Conservation (phyloP, 2,888 invertebrate species). For the Sinodicranocentrus sp. region DNA sequence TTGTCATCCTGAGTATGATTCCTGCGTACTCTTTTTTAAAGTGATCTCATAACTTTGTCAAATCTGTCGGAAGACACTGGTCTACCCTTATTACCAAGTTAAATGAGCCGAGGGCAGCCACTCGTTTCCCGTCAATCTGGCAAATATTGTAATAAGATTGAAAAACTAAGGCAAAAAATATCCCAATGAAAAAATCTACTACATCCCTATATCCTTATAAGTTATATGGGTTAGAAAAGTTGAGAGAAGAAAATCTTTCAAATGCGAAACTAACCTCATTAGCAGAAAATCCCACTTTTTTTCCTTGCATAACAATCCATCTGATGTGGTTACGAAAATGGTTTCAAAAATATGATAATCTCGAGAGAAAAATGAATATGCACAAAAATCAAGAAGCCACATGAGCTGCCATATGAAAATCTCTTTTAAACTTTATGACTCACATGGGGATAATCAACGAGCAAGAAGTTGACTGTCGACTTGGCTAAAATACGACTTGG, state of each 20-base stretch:
- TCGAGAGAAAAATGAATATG: too few relatives aligned
- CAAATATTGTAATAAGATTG: too few relatives aligned
- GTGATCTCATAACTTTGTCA: slow-evolving; percentile 58
- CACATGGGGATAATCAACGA: too few relatives aligned
- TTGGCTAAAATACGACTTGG: slow-evolving; percentile 40
- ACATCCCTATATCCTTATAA: too few relatives aligned
- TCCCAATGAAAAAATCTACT: too few relatives aligned
- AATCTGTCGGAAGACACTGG: slow-evolving; percentile 42
- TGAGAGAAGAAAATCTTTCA: background rate
- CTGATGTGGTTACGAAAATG: background rate
- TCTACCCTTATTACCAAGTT: slow-evolving; percentile 58
- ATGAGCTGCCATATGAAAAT: too few relatives aligned
- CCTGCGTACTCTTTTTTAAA: slow-evolving; percentile 24
- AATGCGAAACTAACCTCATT: background rate
- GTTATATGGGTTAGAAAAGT: slow-evolving; percentile 1
- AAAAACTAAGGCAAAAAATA: too few relatives aligned
- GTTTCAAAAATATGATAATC: too few relatives aligned
- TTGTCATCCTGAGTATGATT: too few relatives aligned
- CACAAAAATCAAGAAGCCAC: too few relatives aligned
- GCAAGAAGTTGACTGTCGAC: slow-evolving; percentile 30
- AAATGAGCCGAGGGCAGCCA: slow-evolving; percentile 51
- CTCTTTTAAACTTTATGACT: too few relatives aligned
- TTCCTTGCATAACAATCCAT: slow-evolving; percentile 1
- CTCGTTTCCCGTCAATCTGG: background rate
- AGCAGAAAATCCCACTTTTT: background rate